These are phyloP conservation scores for Rhingia campestris DNA, from an alignment of 2,888 invertebrate genomes.

Conservation along the genomic window DNA sequence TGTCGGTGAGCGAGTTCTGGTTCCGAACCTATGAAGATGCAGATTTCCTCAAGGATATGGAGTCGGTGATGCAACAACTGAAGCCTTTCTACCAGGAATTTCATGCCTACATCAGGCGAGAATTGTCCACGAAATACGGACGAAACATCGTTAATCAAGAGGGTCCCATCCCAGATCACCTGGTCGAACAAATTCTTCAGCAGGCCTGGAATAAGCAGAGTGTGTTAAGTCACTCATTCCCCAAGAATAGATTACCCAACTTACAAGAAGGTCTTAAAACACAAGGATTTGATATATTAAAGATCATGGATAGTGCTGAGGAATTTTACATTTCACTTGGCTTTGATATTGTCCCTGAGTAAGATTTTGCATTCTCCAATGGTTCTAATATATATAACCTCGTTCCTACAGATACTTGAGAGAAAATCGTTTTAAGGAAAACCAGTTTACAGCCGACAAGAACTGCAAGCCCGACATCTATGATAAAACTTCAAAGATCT, in stretches of 20 bases:
- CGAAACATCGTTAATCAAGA: conserved; percentile 85
- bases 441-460: conserved; percentile 60
- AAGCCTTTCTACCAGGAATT: conserved; percentile 90
- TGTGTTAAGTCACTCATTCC: conserved; percentile 76
- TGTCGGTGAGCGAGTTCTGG: conserved; percentile 60
- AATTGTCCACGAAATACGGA: conserved; percentile 87
- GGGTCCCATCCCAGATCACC: conserved; percentile 89
- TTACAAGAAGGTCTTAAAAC: conserved; percentile 83
- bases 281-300: conserved; percentile 49
- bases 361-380: neutral
- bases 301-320: conserved; percentile 78
- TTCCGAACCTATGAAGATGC: conserved; percentile 83
- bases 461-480: conserved; percentile 72
- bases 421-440: conserved; percentile 72
- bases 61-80: conserved; percentile 87
- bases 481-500: conserved; percentile 56
- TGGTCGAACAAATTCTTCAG: conserved; percentile 84
- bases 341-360: conserved; percentile 73
- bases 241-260: conserved; percentile 82
- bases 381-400: neutral
- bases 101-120: conserved; percentile 89
- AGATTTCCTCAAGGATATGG: conserved; percentile 87
- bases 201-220: conserved; percentile 72
- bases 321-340: conserved; percentile 80
- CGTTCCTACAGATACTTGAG: conserved; percentile 71